Evolutionary conservation across 2,888 invertebrate species (phyloP).

Genomic region (Ganaspis brasiliensis): DNA sequence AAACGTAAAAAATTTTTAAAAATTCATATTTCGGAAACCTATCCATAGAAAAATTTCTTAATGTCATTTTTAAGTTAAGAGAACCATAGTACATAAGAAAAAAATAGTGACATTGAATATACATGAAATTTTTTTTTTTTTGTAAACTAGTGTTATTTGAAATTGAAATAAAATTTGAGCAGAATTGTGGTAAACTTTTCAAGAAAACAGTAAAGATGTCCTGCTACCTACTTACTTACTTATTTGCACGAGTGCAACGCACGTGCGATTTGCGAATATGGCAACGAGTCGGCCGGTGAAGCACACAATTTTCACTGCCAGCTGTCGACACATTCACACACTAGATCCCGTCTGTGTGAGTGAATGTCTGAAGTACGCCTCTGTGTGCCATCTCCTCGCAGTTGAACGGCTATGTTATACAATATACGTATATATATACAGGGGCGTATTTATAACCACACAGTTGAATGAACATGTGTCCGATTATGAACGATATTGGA

Average conservation of each 20-base stretch:
- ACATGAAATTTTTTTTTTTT: too few species aligned
- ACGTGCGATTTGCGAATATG: slow-evolving; percentile 55
- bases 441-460: slow-evolving; percentile 7
- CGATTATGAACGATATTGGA: slow-evolving; percentile 42
- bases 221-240: slow-evolving; percentile 23
- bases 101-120: too few species aligned
- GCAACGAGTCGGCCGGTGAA: slow-evolving; percentile 3
- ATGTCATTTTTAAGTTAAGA: too few species aligned
- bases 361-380: not conserved
- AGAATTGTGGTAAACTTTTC: not conserved
- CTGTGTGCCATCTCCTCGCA: slow-evolving; percentile 18
- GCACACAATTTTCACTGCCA: slow-evolving; percentile 37
- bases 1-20: too few species aligned
- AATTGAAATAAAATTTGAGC: too few species aligned
- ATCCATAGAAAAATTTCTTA: too few species aligned
- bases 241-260: slow-evolving; percentile 46
- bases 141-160: too few species aligned
- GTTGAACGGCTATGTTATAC: slow-evolving; percentile 24
- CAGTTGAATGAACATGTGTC: slow-evolving; percentile 37
- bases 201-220: slow-evolving; percentile 6
- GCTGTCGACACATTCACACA: slow-evolving; percentile 33
- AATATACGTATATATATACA: slow-evolving; percentile 7
- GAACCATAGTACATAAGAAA: too few species aligned
- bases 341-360: not conserved
- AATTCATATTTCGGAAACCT: too few species aligned